Evolutionary conservation across 2,888 invertebrate species (phyloP).

Genomic region (Pomacea canaliculata): DNA sequence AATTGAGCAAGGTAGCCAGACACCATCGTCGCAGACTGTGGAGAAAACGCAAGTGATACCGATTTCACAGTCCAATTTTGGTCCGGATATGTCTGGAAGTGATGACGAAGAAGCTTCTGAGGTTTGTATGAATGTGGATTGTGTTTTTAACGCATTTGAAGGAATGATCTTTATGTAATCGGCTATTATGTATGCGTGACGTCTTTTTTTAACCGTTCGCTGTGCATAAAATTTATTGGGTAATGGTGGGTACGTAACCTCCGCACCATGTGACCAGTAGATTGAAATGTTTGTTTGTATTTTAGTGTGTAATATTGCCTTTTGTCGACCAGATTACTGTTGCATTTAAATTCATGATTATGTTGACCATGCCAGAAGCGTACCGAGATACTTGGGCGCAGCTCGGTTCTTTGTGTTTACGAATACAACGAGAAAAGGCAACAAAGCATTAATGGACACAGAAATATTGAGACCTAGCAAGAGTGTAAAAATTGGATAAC

Average conservation of each 20-base stretch:
- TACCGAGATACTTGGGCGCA: too few species aligned
- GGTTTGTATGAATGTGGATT: slow-evolving; percentile 74
- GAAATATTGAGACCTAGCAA: too few species aligned
- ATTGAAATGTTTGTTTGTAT: neutral
- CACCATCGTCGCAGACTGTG: slow-evolving; percentile 43
- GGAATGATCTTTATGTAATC: neutral
- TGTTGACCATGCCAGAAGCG: too few species aligned
- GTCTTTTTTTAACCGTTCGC: slow-evolving; percentile 2
- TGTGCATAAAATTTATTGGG: slow-evolving; percentile 1
- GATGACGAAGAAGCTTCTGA: slow-evolving; percentile 96
- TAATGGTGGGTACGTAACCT: slow-evolving; percentile 12
- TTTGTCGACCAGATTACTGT: too few species aligned
- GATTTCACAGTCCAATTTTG: slow-evolving; percentile 76
- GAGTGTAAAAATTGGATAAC: too few species aligned
- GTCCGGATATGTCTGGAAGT: slow-evolving; percentile 94
- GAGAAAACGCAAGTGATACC: slow-evolving; percentile 70
- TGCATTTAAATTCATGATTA: too few species aligned
- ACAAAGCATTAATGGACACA: too few species aligned
- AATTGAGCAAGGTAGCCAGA: slow-evolving; percentile 59
- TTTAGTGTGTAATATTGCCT: too few species aligned
- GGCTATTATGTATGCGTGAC: slow-evolving; percentile 5
- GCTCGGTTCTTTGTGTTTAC: too few species aligned
- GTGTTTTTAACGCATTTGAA: neutral
- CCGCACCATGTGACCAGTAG: slow-evolving; percentile 15
- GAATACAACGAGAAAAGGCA: too few species aligned